Base-by-base conservation (phyloP, 2,113 vertebrate species). In the Oenanthe oenanthe region DNA sequence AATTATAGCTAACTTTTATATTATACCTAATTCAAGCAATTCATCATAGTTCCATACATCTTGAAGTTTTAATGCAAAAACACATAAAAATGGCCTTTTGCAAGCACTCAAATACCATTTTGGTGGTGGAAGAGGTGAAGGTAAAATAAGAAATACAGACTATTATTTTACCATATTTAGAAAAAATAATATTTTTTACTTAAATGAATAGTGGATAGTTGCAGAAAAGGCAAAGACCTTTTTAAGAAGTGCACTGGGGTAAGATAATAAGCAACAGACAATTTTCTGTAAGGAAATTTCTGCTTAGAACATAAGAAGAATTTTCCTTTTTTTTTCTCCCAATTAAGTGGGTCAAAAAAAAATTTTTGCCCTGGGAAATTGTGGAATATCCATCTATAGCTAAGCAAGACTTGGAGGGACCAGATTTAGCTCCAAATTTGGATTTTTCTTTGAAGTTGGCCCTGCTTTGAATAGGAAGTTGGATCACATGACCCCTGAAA, bases 1-100 rank as follows among this genome's bases (percentile, higher is more conserved):
- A 94, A 87, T 93, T 96, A 75, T n/a, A 89, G 6, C 14, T 85
- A 81, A 89, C 51, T 71, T 91, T 75, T 75, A 89, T 79, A 82
- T 73, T 72, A 70, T 61, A 79, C 10, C 10, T 65, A 82, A 82
- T 85, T 93, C 67, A 85, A 93, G 40, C 10, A 57, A 68, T 73
- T 56, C 2, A 75, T 78, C 43, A 78, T 13, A 2, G 42, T 70
- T 93, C 87, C 45, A 65, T 62, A 63, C 8, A 34, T 53, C 70
- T 79, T 42, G 78, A 82, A 87, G 28, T 7, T 92, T 89, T 72
- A 88, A 67, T 79, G n/a, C 24, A 66, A 80, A 90, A 80, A 54
- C 8, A 60, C 25, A 70, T 29, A 4, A 47, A 86, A 93, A 56
- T 32, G 1, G 4, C 36, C 10, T 83, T 83, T 57, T 74, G 51